Evolutionary conservation across 2,797 vertebrate species (phyloP).

Genomic region (Chiroxiphia lanceolata): DNA sequence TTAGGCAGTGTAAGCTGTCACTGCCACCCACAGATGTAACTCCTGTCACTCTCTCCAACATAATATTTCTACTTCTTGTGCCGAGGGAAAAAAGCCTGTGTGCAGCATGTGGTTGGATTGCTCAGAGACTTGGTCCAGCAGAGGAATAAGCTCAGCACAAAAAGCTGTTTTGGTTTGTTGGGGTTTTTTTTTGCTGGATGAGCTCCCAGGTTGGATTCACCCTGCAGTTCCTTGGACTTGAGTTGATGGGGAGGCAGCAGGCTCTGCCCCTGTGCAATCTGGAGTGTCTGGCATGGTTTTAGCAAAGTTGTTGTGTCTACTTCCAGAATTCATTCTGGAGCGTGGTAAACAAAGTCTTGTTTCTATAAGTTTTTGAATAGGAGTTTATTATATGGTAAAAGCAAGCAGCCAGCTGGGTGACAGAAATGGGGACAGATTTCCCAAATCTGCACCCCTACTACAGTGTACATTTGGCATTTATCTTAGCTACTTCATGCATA

Average conservation of each 20-base stretch:
- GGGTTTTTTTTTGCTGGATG: background rate
- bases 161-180: background rate
- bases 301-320: background rate
- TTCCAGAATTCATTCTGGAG: background rate
- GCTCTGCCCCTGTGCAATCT: background rate
- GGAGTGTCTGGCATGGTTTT: background rate
- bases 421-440: too few relatives aligned
- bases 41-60: background rate
- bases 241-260: background rate
- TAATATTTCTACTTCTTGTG: background rate
- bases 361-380: too few relatives aligned
- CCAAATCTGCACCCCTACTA: too few relatives aligned
- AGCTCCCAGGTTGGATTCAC: background rate
- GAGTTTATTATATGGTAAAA: too few relatives aligned
- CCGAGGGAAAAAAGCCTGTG: background rate
- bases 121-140: background rate
- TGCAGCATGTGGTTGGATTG: background rate
- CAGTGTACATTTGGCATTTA: too few relatives aligned
- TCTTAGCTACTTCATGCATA: too few relatives aligned
- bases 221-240: background rate
- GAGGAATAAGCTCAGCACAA: background rate
- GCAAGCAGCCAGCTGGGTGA: too few relatives aligned
- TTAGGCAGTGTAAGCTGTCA: background rate
- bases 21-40: background rate
- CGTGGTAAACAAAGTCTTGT: too few relatives aligned